A percentile compares a stretch with the other conserved stretches of the same genome.
Evolutionary conservation across 2,113 vertebrate species (phyloP).

Genomic region (Ageneiosus marmoratus): DNA sequence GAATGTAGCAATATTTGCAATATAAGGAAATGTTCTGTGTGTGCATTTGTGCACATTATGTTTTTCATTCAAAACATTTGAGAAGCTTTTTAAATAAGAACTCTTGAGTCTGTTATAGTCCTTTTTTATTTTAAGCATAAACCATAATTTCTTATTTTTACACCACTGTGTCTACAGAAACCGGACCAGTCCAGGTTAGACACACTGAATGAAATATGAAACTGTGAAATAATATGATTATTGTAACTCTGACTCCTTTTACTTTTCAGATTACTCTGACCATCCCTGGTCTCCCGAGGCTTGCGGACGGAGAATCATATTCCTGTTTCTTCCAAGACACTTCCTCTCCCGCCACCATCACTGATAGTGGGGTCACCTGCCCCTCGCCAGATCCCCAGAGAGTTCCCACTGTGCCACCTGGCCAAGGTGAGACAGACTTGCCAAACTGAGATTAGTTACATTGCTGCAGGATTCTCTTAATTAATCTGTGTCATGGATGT

Average conservation of each 20-base stretch:
- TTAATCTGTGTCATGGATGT: not conserved
- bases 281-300: slow-evolving; percentile 80
- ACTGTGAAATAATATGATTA: not conserved
- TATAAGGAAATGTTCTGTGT: not conserved
- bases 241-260: not conserved
- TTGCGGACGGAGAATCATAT: slow-evolving; percentile 81
- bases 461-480: not conserved
- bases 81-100: not conserved
- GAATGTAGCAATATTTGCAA: not conserved
- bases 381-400: slow-evolving; percentile 79
- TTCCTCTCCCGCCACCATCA: slow-evolving; percentile 79
- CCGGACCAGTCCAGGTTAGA: not conserved
- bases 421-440: slow-evolving; percentile 77
- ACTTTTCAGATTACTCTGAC: slow-evolving; percentile 81
- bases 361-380: slow-evolving; percentile 81
- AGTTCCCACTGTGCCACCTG: slow-evolving; percentile 74
- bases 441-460: not conserved
- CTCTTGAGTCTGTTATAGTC: not conserved
- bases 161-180: not conserved
- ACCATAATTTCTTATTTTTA: not conserved
- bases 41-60: not conserved
- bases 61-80: not conserved
- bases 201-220: slow-evolving; percentile 4
- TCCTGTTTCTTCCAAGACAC: slow-evolving; percentile 85
- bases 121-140: not conserved